A percentile compares a stretch with the other conserved stretches of the same genome.
These are phyloP conservation scores for Aphis craccivora DNA, from an alignment of 1,140 invertebrate genomes.

Conservation along the genomic window DNA sequence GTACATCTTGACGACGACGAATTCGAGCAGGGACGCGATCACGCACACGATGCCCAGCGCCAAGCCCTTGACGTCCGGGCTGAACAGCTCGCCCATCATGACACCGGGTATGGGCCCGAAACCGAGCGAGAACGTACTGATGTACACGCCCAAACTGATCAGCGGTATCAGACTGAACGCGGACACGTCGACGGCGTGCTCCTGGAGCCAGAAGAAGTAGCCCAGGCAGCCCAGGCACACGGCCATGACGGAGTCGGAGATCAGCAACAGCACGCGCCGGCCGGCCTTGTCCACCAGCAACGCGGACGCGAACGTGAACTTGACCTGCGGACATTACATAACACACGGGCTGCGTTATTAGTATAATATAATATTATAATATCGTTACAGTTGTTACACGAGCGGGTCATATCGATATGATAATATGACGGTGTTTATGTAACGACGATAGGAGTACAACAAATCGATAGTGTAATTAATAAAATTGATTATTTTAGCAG, in stretches of 20 bases:
- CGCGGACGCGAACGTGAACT: slow-evolving; percentile 67
- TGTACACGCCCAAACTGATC: slow-evolving; percentile 75
- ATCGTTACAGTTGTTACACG: neutral
- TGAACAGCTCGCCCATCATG: slow-evolving; percentile 78
- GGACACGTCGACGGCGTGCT: slow-evolving; percentile 65
- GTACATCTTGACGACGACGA: slow-evolving; percentile 82
- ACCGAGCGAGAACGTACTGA: slow-evolving; percentile 79
- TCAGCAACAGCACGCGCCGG: slow-evolving; percentile 73
- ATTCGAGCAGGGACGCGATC: slow-evolving; percentile 74
- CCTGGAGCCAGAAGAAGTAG: slow-evolving; percentile 72
- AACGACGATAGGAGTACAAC: too few relatives aligned
- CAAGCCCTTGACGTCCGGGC: slow-evolving; percentile 78
- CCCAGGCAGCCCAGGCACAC: slow-evolving; percentile 70
- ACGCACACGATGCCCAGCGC: slow-evolving; percentile 75
- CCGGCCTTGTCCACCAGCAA: slow-evolving; percentile 72
- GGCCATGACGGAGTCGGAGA: slow-evolving; percentile 72
- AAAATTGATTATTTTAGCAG: too few relatives aligned
- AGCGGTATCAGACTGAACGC: slow-evolving; percentile 74
- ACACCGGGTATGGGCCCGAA: slow-evolving; percentile 83
- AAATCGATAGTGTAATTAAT: too few relatives aligned
- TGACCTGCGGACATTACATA: slow-evolving; percentile 64
- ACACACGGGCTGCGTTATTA: neutral
- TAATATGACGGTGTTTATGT: too few relatives aligned
- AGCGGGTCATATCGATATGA: too few relatives aligned
- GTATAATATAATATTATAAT: neutral